phyloP scores from a whole-genome alignment of 2,113 vertebrate species.

The Dinomys branickii region DNA sequence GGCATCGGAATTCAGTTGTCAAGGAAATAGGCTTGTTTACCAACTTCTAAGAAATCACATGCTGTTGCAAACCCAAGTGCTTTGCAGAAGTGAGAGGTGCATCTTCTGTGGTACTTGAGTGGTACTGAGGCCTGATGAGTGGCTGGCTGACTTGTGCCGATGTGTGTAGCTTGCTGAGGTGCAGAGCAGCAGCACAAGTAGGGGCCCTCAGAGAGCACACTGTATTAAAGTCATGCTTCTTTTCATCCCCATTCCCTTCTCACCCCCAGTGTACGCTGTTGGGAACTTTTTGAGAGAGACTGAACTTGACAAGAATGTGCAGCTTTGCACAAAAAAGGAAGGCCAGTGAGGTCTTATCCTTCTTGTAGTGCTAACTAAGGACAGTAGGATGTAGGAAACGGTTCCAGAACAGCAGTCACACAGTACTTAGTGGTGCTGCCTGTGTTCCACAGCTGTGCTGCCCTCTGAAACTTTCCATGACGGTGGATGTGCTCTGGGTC shows the following conservation, averaged over 20 bases:
- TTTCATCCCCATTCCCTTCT: background rate
- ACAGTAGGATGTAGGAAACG: background rate
- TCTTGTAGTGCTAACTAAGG: background rate
- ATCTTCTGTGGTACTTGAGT: background rate
- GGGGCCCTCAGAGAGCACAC: background rate
- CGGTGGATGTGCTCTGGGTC: too few species aligned
- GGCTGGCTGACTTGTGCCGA: background rate
- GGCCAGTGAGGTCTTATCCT: background rate
- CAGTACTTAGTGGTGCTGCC: background rate
- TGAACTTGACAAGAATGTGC: background rate
- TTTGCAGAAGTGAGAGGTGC: background rate
- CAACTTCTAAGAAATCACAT: background rate
- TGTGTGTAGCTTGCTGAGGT: too few species aligned
- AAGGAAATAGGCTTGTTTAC: slow-evolving; percentile 19
- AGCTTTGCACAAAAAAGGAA: background rate
- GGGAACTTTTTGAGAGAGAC: background rate
- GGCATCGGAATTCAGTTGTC: background rate
- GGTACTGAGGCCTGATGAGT: background rate
- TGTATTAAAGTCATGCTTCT: background rate
- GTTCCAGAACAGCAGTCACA: background rate
- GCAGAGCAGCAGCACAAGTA: background rate
- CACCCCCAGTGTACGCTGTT: too few species aligned
- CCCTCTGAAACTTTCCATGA: rapidly evolving
- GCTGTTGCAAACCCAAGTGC: background rate
- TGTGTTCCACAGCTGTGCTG: background rate